Base-by-base conservation (phyloP, 2,888 invertebrate genomes). In the Folsomia candida region DNA sequence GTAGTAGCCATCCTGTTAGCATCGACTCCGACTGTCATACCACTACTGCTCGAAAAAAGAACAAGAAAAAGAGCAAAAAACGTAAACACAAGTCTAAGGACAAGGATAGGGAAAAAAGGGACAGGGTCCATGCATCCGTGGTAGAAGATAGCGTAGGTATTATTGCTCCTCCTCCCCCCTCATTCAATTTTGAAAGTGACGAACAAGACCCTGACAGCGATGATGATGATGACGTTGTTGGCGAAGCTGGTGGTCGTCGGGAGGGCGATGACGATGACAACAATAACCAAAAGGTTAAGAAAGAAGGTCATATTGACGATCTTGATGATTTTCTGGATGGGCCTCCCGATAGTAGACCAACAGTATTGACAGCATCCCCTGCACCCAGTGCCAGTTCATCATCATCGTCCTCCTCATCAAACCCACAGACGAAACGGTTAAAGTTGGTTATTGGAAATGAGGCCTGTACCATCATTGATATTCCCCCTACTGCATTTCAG, bases 381-480 rank as follows among this genome's bases (percentile, higher is more conserved):
- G n/a, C 61, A 2, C 24, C 70, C 37, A n/a, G 62, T 14, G 28
- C 51, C 14, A 37, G 27, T 18, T 28, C 67, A 6, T n/a, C n/a
- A n/a, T n/a, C n/a, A n/a, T n/a, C n/a, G n/a, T 58, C 62, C 6
- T 29, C 27, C 65, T 51, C 54, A 18, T 51, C 28, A 1, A 67
- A 63, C 51, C 61, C 65, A 20, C 73, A 74, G 14, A 63, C 76
- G 1, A 94, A 94, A 85, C 88, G 94, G 81, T 86, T 94, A 83
- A 88, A 92, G 82, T 86, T 94, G 81, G 93, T 92, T 81, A 91
- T 94, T 81, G 93, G 94, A 80, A 92, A 93, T 83, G 94, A 94
- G 84, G 91, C 91, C 6, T 73, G 74, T 29, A 76, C 76, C 3
- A 70, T 76, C 20, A 76, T 76, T 26, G 66, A 73, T 28, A 70